Conservation (phyloP, 2,888 invertebrate species). For the Ganaspis brasiliensis region DNA sequence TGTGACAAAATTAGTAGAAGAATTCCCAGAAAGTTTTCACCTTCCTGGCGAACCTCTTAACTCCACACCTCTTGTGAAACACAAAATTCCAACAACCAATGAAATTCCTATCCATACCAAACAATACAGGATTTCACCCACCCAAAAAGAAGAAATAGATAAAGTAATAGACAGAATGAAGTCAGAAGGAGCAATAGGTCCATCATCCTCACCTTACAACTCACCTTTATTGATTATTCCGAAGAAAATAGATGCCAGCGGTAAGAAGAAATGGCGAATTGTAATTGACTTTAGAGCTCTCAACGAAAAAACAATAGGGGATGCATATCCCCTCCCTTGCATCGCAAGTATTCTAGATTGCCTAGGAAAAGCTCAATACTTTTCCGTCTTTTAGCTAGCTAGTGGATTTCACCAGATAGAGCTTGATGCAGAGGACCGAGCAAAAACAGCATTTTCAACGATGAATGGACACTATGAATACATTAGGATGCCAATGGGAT, state of each 20-base stretch:
- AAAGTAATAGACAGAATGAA: background rate
- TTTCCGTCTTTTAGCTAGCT: too few relatives aligned
- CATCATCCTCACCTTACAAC: constrained; percentile 54
- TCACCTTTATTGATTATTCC: constrained; percentile 59
- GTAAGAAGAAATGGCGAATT: constrained; percentile 51
- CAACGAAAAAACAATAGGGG: too few relatives aligned
- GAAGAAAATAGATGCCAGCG: constrained; percentile 59
- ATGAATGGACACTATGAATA: too few relatives aligned
- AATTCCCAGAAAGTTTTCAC: background rate
- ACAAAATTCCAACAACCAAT: constrained; percentile 23
- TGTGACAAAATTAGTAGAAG: background rate
- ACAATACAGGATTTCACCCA: constrained; percentile 36
- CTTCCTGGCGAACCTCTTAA: background rate
- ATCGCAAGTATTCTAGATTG: too few relatives aligned
- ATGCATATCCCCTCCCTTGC: too few relatives aligned
- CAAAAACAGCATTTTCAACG: too few relatives aligned
- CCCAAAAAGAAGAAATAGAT: background rate
- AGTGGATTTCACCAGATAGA: too few relatives aligned
- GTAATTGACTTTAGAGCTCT: too few relatives aligned
- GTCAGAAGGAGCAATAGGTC: constrained; percentile 14
- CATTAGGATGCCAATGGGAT: too few relatives aligned
- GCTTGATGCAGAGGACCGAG: too few relatives aligned
- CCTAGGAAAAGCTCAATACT: too few relatives aligned
- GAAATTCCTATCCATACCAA: background rate
- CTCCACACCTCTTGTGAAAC: background rate